Base-by-base conservation (phyloP, 2,797 vertebrate species). In the Molothrus aeneus region DNA sequence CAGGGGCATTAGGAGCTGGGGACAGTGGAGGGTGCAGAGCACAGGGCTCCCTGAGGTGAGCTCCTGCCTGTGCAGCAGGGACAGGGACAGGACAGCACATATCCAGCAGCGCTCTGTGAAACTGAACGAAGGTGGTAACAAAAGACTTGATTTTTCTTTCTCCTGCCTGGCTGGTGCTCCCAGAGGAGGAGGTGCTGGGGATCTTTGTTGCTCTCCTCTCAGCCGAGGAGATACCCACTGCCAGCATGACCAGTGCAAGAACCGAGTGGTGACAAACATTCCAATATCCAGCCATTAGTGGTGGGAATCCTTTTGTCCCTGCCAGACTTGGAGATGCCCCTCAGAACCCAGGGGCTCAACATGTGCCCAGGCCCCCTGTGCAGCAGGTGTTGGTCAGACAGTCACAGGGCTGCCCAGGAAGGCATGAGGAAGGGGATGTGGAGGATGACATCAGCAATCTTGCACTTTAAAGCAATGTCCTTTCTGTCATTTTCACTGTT, bases 361-460 rank as follows among this genome's bases (percentile, higher is more conserved):
- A 8, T 0, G 3, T 13, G 15, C 48, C 63, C 1, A 0, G 19
- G 9, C 8, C 8, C 42, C 29, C 24, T 0, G 0, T 56, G 61
- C 57, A 60, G 70, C 65, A 56, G 5, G 6, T 68, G 59, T 61
- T 54, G 63, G 59, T 61, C 66, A 50, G 24, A 61, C 50, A 34
- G 26, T 77, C 50, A 11, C 2, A 3, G 21, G 50, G 61, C 69
- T 83, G 51, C 63, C 51, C 3, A 2, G 53, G 54, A 54, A 56
- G 54, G 29, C 0, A 0, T 19, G 57, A 69, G 56, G 36, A 26
- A 57, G 61, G 57, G 48, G 43, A 45, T 3, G 1, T 36, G 69
- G 47, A 43, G 60, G 42, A 71, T 40, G 31, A 34, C 17, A 40
- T 77, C 15, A 31, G 16, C 45, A 48, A 4, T 60, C 34, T 53